Evolutionary conservation across 2,888 invertebrate species (phyloP).

Genomic region (Caenorhabditis doughertyi): DNA sequence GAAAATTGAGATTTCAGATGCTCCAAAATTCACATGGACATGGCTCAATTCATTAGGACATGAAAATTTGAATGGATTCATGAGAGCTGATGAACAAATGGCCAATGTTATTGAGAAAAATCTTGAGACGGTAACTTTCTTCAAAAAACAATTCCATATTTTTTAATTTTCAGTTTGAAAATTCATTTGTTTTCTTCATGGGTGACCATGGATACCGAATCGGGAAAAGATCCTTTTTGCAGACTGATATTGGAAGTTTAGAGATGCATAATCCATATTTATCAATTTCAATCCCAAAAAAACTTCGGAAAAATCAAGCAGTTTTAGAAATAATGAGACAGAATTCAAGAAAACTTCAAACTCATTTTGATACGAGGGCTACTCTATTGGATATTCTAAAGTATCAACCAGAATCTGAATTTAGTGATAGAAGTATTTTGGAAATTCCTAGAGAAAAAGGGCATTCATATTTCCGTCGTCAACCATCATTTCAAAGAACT

Average conservation of each 20-base stretch:
- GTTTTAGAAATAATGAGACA: constrained; percentile 53
- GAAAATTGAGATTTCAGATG: constrained; percentile 33
- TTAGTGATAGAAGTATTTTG: constrained; percentile 11
- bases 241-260: constrained; percentile 58
- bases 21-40: constrained; percentile 68
- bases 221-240: constrained; percentile 33
- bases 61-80: constrained; percentile 62
- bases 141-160: background rate
- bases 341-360: constrained; percentile 61
- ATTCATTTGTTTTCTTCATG: constrained; percentile 69
- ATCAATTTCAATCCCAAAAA: constrained; percentile 64
- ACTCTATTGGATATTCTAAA: constrained; percentile 66
- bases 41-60: constrained; percentile 72
- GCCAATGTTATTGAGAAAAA: constrained; percentile 63
- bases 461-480: constrained; percentile 55
- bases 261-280: constrained; percentile 70
- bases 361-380: constrained; percentile 69
- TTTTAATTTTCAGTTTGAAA: constrained; percentile 58
- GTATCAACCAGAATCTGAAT: constrained; percentile 37
- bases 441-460: constrained; percentile 60
- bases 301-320: constrained; percentile 40
- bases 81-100: constrained; percentile 65
- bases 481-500: constrained; percentile 47
- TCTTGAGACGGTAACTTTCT: constrained; percentile 14
- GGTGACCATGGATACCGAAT: constrained; percentile 72